Percentiles rank a stretch among this genome's conserved stretches.
Conservation (phyloP, 2,113 vertebrate genomes). For the Gallinago undulata region DNA sequence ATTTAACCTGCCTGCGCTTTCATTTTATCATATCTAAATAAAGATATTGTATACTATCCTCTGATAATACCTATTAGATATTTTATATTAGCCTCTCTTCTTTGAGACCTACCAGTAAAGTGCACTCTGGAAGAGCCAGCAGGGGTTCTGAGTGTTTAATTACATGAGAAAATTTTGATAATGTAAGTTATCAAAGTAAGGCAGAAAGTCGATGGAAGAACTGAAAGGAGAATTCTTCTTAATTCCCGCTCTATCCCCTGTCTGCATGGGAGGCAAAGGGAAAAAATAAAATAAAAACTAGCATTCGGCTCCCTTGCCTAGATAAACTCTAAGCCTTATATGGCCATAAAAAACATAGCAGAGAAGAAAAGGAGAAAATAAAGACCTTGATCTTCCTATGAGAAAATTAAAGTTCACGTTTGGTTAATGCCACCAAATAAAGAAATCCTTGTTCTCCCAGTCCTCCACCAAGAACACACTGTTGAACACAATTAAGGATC, state of each 20-base stretch:
- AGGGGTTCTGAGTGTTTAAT: neutral
- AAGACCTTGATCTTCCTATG: neutral
- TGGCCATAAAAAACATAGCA: neutral
- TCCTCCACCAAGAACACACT: neutral
- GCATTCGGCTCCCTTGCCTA: neutral
- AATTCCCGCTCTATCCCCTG: neutral
- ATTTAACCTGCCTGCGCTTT: neutral
- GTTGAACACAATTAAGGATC: slow-evolving; percentile 7
- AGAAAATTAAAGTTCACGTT: neutral
- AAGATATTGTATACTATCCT: neutral
- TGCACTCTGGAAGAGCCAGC: neutral
- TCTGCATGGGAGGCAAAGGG: neutral
- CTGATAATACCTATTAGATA: neutral
- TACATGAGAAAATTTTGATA: neutral
- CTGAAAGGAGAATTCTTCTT: neutral
- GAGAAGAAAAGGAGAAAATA: neutral
- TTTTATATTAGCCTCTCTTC: neutral
- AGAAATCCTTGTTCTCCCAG: neutral
- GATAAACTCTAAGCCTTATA: neutral
- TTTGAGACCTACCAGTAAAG: neutral
- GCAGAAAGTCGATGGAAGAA: neutral
- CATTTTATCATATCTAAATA: neutral
- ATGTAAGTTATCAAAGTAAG: neutral
- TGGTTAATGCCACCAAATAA: slow-evolving; percentile 28
- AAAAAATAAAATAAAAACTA: neutral